phyloP scores from a whole-genome alignment of 2,797 vertebrate genomes.

The Sebastes steindachneri region DNA sequence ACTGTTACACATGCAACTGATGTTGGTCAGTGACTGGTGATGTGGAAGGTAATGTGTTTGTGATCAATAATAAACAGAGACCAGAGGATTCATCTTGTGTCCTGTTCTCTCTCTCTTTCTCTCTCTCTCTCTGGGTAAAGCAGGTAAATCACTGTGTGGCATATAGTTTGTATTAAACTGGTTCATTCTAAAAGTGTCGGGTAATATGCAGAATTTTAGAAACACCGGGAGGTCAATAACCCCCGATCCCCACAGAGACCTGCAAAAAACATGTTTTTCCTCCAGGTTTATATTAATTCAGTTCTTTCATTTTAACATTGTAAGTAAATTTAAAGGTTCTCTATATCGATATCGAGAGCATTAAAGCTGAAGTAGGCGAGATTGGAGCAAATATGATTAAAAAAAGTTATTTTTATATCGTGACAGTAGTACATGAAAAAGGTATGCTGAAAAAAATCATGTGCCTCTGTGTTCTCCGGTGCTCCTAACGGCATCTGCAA shows the following conservation, averaged over 20 bases:
- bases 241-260: not conserved
- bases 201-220: not conserved
- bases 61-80: constrained; percentile 50
- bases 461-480: no score
- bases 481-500: no score
- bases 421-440: no score
- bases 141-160: not conserved
- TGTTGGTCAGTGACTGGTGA: constrained; percentile 9
- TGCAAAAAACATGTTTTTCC: not conserved
- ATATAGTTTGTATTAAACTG: not conserved
- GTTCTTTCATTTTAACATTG: not conserved
- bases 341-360: no score
- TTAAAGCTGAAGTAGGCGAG: no score
- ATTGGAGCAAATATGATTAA: no score
- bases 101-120: not conserved
- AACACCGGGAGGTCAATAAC: not conserved
- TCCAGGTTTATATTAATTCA: not conserved
- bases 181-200: not conserved
- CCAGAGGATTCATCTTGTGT: not conserved
- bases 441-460: no score
- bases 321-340: no score
- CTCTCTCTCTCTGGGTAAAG: not conserved
- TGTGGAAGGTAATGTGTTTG: constrained; percentile 24
- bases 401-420: no score
- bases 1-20: not conserved